Evolutionary conservation across 2,888 invertebrate genomes (phyloP).

Genomic region (Phlogophora meticulosa): DNA sequence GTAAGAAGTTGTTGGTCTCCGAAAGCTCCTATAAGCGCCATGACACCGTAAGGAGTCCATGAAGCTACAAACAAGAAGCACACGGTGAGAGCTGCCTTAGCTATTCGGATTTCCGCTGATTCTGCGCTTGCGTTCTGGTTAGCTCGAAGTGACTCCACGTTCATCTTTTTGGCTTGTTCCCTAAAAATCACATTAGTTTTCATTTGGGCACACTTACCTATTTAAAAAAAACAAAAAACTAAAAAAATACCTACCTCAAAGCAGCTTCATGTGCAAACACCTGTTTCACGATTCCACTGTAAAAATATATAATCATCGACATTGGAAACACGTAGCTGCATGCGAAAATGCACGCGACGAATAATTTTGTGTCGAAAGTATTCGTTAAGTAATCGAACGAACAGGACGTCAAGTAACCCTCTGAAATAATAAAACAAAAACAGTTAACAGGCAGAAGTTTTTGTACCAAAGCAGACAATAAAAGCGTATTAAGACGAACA

Average conservation of each 20-base stretch:
- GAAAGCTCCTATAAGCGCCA: conserved; percentile 95
- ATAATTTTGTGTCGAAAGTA: conserved; percentile 94
- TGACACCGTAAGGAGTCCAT: conserved; percentile 97
- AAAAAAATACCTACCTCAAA: conserved; percentile 84
- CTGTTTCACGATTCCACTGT: conserved; percentile 96
- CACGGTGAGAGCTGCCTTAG: conserved; percentile 96
- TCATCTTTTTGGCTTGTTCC: conserved; percentile 96
- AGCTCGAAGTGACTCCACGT: conserved; percentile 95
- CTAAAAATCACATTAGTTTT: conserved; percentile 65
- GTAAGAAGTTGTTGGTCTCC: conserved; percentile 94
- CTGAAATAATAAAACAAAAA: conserved; percentile 84
- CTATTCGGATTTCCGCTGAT: conserved; percentile 96
- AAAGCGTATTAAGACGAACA: conserved; percentile 18
- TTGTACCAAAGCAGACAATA: not conserved
- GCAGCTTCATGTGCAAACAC: conserved; percentile 97
- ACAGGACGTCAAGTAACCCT: conserved; percentile 97
- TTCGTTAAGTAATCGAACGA: conserved; percentile 95
- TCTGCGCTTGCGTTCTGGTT: conserved; percentile 93
- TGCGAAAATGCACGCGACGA: conserved; percentile 94
- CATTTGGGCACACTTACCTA: too few relatives aligned
- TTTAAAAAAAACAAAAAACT: too few relatives aligned
- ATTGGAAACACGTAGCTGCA: conserved; percentile 95
- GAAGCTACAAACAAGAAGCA: conserved; percentile 96
- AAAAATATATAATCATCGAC: conserved; percentile 95
- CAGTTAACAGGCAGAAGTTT: not conserved